These are phyloP conservation scores for Forbesichthys agassizii DNA, from an alignment of 2,113 vertebrate species.

Conservation along the genomic window DNA sequence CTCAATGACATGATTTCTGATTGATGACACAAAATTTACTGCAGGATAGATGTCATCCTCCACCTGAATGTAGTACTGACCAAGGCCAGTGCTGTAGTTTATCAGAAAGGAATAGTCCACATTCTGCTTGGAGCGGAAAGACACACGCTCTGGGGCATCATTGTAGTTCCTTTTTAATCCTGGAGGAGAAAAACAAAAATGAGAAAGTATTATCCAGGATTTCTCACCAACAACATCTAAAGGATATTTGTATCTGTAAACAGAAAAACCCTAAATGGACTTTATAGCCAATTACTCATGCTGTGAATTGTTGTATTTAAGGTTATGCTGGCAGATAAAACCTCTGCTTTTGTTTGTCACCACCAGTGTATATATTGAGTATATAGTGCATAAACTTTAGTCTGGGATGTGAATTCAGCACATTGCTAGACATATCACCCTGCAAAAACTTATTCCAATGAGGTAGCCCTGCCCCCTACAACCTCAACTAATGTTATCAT, in stretches of 20 bases:
- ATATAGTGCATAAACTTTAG: too few species aligned
- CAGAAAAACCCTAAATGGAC: too few species aligned
- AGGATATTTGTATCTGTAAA: too few species aligned
- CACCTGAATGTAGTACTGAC: constrained; percentile 85
- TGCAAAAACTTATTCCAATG: too few species aligned
- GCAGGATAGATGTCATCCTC: constrained; percentile 78
- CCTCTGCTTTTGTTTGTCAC: too few species aligned
- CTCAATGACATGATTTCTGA: constrained; percentile 68
- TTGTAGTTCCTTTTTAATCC: constrained; percentile 80
- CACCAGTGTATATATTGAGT: too few species aligned
- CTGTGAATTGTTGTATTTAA: too few species aligned
- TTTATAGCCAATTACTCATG: too few species aligned
- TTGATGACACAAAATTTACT: constrained; percentile 75
- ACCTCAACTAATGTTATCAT: too few species aligned
- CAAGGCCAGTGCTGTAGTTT: constrained; percentile 77
- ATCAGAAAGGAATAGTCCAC: constrained; percentile 83
- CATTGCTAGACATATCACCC: too few species aligned
- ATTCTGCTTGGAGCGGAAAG: constrained; percentile 86
- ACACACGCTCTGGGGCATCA: constrained; percentile 73
- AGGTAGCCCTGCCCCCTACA: too few species aligned
- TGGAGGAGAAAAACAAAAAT: not conserved
- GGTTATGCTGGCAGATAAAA: too few species aligned
- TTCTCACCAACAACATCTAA: not conserved
- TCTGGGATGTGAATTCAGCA: not conserved
- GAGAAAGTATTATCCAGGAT: not conserved